Evolutionary conservation across 2,797 vertebrate genomes (phyloP).

Genomic region (Ambastaia sidthimunki): DNA sequence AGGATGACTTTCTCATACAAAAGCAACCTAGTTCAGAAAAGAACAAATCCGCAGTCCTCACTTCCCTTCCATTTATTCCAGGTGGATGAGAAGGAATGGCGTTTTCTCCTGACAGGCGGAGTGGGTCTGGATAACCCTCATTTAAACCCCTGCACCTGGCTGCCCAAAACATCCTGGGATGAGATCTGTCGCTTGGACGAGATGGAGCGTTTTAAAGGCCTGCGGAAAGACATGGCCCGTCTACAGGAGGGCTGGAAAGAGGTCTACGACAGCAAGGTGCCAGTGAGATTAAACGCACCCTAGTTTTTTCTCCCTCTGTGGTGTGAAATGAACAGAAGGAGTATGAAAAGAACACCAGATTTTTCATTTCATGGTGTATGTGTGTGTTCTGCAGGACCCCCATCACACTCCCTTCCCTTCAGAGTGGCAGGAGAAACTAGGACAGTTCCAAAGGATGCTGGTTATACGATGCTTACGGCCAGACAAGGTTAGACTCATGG

Average conservation of each 20-base stretch:
- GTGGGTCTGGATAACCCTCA: conserved; percentile 87
- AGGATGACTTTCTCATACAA: not conserved
- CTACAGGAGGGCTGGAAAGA: conserved; percentile 83
- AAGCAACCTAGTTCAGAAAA: not conserved
- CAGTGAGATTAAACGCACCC: conserved; percentile 17
- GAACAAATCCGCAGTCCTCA: not conserved
- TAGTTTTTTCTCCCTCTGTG: conserved; percentile 32
- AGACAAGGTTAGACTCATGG: conserved; percentile 79
- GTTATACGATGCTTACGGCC: conserved; percentile 85
- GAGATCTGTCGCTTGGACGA: conserved; percentile 87
- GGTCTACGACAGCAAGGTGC: conserved; percentile 87
- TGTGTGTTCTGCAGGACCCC: conserved; percentile 73
- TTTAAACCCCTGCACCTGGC: conserved; percentile 85
- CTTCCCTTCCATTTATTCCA: conserved; percentile 57
- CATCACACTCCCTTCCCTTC: conserved; percentile 82
- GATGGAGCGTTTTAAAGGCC: conserved; percentile 75
- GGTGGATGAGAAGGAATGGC: conserved; percentile 86
- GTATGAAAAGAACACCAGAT: conserved; percentile 13
- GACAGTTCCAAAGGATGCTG: conserved; percentile 86
- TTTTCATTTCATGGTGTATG: conserved; percentile 36
- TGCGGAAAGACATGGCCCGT: conserved; percentile 75
- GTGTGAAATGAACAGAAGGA: conserved; percentile 45
- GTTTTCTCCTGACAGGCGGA: conserved; percentile 88
- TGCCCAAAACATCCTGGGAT: conserved; percentile 88
- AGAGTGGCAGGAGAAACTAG: conserved; percentile 78